A percentile compares a stretch with the other conserved stretches of the same genome.
phyloP scores from a whole-genome alignment of 2,797 vertebrate genomes.

The Anguilla pacifica region DNA sequence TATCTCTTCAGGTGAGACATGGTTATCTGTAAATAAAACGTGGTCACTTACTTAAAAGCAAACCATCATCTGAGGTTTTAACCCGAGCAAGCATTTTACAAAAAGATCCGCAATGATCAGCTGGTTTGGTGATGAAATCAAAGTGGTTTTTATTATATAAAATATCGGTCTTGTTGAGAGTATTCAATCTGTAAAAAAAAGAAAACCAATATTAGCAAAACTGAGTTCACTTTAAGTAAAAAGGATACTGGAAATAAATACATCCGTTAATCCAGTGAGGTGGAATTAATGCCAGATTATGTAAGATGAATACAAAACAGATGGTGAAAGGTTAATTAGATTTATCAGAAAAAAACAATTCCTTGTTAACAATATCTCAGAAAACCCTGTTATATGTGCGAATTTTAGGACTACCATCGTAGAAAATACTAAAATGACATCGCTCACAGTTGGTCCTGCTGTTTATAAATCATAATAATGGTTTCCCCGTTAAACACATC shows the following conservation, averaged over 20 bases:
- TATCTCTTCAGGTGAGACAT: not conserved
- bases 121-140: not conserved
- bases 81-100: not conserved
- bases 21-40: not conserved
- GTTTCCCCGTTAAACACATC: not conserved
- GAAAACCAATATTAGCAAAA: not conserved
- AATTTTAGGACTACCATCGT: not conserved
- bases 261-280: not conserved
- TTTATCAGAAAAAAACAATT: not conserved
- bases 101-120: not conserved
- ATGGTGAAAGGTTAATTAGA: not conserved
- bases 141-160: not conserved
- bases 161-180: not conserved
- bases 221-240: not conserved
- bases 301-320: not conserved
- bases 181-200: not conserved
- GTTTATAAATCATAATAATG: conserved; percentile 16
- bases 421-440: not conserved
- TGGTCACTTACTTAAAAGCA: not conserved
- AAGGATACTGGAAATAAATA: not conserved
- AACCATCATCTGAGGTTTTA: not conserved
- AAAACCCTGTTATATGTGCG: not conserved
- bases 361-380: not conserved
- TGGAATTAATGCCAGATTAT: not conserved
- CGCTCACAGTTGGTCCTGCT: not conserved